A percentile compares a stretch with the other conserved stretches of the same genome.
Conservation (phyloP, 2,797 vertebrate species). For the Sebastes umbrosus region DNA sequence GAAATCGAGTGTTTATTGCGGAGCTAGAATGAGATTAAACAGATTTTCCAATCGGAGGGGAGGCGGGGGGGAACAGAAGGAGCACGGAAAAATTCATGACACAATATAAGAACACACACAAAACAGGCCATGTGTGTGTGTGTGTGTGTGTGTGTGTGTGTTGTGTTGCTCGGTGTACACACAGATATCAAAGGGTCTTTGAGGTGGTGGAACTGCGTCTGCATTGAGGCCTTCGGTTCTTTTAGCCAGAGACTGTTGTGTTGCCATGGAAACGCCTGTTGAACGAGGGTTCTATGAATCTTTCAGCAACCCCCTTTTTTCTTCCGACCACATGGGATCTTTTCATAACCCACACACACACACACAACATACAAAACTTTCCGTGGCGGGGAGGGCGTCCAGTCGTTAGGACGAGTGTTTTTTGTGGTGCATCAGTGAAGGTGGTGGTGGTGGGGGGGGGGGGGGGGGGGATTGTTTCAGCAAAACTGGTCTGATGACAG, state of each 20-base stretch:
- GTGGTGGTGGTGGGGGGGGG: background rate
- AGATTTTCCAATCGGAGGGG: background rate
- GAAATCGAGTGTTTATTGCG: slow-evolving; percentile 54
- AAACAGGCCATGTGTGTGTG: background rate
- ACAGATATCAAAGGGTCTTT: slow-evolving; percentile 81
- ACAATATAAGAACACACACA: slow-evolving; percentile 3
- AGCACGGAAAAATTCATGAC: slow-evolving; percentile 9
- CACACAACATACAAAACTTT: slow-evolving; percentile 55
- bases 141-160: slow-evolving; percentile 16
- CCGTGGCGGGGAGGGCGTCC: background rate
- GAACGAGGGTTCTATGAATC: slow-evolving; percentile 83
- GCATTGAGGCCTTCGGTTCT: slow-evolving; percentile 80
- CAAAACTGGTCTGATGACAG: background rate
- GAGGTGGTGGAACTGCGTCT: slow-evolving; percentile 72
- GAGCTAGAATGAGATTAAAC: slow-evolving; percentile 39
- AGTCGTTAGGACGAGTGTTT: slow-evolving; percentile 6
- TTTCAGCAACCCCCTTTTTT: slow-evolving; percentile 75
- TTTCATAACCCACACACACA: slow-evolving; percentile 58
- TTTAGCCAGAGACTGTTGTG: slow-evolving; percentile 78
- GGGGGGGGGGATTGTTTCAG: background rate
- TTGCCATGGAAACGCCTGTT: slow-evolving; percentile 87
- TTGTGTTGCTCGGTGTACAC: slow-evolving; percentile 36
- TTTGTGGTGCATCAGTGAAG: background rate
- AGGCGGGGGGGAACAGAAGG: background rate
- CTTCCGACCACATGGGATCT: slow-evolving; percentile 71